Conservation (phyloP, 2,888 invertebrate species). For the Oligia fasciuncula region DNA sequence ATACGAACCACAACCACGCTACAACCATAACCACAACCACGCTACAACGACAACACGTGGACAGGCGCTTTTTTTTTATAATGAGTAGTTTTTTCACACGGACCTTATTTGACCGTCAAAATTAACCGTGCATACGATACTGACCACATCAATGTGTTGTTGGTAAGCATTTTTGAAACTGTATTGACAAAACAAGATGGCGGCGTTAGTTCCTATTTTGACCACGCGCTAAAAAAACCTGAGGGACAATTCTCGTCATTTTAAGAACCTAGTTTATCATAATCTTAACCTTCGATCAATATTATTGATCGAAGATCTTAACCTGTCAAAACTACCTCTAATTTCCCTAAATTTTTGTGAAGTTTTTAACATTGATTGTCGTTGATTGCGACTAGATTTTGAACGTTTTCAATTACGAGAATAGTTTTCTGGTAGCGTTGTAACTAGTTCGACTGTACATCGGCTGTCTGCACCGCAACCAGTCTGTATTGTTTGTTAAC, state of each 20-base stretch:
- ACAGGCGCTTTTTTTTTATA: background rate
- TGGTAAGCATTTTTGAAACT: background rate
- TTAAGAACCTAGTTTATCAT: background rate
- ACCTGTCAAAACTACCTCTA: no score
- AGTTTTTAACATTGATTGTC: background rate
- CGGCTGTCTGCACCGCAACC: slow-evolving; percentile 17
- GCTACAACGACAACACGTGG: background rate
- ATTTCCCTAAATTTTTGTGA: no score
- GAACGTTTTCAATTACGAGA: background rate
- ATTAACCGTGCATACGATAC: background rate
- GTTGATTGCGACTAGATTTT: background rate
- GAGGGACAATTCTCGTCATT: background rate
- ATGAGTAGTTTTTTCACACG: background rate
- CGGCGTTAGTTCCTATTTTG: background rate
- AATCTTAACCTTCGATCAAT: no score
- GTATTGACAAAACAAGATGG: background rate
- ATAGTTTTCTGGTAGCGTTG: background rate
- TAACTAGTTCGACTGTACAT: background rate
- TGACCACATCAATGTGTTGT: background rate
- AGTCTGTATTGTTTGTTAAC: slow-evolving; percentile 63
- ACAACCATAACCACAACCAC: background rate
- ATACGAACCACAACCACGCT: background rate
- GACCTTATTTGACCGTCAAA: background rate
- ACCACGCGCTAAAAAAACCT: background rate
- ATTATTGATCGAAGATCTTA: no score